phyloP scores from a whole-genome alignment of 2,888 invertebrate species.

The Drosophila anceps region DNA sequence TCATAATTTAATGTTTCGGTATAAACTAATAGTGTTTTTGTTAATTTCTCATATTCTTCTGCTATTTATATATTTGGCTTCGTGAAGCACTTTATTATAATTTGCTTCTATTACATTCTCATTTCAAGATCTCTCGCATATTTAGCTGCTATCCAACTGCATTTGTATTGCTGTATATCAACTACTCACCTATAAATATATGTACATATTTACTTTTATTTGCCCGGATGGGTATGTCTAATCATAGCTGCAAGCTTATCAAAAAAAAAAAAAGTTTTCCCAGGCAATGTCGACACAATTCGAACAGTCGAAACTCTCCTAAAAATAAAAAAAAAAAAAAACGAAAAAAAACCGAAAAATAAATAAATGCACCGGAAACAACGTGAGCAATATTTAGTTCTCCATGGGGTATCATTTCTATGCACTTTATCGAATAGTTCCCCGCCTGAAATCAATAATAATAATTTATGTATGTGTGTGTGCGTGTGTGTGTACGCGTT shows the following conservation, averaged over 20 bases:
- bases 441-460: constrained; percentile 64
- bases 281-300: constrained; percentile 56
- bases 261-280: constrained; percentile 44
- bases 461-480: constrained; percentile 54
- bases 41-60: too few relatives aligned
- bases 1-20: too few relatives aligned
- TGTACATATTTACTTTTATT: constrained; percentile 31
- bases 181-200: constrained; percentile 25
- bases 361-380: constrained; percentile 63
- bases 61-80: too few relatives aligned
- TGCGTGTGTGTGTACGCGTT: constrained; percentile 35
- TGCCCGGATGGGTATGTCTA: constrained; percentile 39
- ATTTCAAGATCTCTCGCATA: too few relatives aligned
- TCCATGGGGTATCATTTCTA: constrained; percentile 36
- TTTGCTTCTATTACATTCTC: too few relatives aligned
- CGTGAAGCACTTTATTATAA: too few relatives aligned
- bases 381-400: constrained; percentile 62
- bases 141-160: too few relatives aligned
- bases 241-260: constrained; percentile 65
- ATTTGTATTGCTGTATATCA: too few relatives aligned
- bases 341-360: neutral
- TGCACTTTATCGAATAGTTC: constrained; percentile 60
- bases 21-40: too few relatives aligned
- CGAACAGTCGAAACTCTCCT: constrained; percentile 3
- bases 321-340: constrained; percentile 19